Percentiles rank a stretch among this genome's conserved stretches.
Evolutionary conservation across 53 echinoderm and acorn worm species (phyloP).

Genomic region (Mesocentrotus franciscanus): DNA sequence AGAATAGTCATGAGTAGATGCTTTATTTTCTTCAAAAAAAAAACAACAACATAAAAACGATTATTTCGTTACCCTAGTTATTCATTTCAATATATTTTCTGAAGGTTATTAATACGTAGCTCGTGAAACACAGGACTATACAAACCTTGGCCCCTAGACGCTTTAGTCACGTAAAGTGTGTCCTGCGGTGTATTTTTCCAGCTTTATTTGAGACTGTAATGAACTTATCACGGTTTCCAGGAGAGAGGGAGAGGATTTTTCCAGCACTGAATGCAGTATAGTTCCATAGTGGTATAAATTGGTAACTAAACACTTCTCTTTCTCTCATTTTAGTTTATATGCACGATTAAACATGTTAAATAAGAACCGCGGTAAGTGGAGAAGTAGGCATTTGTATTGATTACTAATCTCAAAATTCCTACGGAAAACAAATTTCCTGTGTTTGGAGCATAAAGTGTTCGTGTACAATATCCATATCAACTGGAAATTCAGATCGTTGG

Average conservation of each 20-base stretch:
- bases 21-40: background rate
- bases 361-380: background rate
- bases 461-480: background rate
- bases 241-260: background rate
- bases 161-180: conserved; percentile 25
- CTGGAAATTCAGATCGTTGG: background rate
- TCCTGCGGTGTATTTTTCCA: conserved; percentile 53
- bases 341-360: background rate
- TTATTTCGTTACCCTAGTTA: background rate
- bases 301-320: background rate
- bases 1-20: background rate
- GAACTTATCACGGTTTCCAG: conserved; percentile 30
- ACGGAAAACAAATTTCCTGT: background rate
- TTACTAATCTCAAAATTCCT: background rate
- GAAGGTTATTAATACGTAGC: background rate
- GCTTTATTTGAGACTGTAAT: conserved; percentile 44
- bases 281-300: background rate
- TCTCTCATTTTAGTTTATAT: background rate
- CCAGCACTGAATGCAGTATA: background rate
- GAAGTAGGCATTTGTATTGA: background rate
- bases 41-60: background rate
- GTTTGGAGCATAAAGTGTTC: background rate
- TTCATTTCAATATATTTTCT: background rate
- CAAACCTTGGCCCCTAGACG: conserved; percentile 18
- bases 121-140: background rate